Conservation (phyloP, 1,140 invertebrate genomes). For the Caerostris darwini region DNA sequence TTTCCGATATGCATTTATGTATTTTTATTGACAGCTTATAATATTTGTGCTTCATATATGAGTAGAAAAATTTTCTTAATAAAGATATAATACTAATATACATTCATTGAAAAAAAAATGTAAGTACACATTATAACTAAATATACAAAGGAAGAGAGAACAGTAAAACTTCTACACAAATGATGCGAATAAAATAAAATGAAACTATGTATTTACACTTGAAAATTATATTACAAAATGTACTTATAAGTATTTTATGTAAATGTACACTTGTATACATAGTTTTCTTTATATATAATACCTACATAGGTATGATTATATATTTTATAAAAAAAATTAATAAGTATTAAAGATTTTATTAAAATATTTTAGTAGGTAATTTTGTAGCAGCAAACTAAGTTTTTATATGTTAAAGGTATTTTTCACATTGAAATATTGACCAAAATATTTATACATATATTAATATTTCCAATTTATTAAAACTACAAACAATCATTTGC, state of each 20-base stretch:
- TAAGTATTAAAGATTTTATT: not conserved
- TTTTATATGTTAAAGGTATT: too few species aligned
- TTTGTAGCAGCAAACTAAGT: too few species aligned
- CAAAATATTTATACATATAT: too few species aligned
- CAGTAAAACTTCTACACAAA: constrained; percentile 46
- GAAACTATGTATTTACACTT: constrained; percentile 62
- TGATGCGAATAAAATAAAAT: constrained; percentile 37
- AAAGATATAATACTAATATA: constrained; percentile 27
- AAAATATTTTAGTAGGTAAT: too few species aligned
- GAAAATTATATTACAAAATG: constrained; percentile 58
- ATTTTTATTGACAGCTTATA: not conserved
- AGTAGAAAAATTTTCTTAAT: constrained; percentile 29
- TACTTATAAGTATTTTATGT: not conserved
- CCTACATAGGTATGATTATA: not conserved
- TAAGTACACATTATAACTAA: constrained; percentile 43
- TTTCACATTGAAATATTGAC: too few species aligned
- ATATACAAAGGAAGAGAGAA: constrained; percentile 11
- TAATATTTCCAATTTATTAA: too few species aligned
- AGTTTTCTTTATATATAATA: constrained; percentile 27
- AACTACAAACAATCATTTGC: too few species aligned
- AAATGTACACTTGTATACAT: not conserved
- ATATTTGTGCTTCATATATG: constrained; percentile 44
- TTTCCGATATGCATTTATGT: constrained; percentile 29
- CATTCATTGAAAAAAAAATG: constrained; percentile 33
- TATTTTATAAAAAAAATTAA: not conserved